phyloP scores from a whole-genome alignment of 2,113 vertebrate species.

The Typhlomys cinereus region DNA sequence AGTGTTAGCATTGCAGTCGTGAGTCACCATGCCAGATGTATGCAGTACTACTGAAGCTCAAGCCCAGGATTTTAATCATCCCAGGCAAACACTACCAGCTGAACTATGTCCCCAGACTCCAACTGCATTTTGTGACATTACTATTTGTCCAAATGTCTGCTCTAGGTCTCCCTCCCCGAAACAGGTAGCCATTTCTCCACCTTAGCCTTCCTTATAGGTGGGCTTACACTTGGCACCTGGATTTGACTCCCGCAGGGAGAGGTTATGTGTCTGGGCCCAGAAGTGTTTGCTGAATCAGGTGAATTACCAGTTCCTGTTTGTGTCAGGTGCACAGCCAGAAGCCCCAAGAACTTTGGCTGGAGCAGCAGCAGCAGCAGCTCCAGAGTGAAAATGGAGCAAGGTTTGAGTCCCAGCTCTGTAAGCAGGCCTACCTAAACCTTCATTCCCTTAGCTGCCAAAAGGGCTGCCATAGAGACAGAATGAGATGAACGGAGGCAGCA shows the following conservation, averaged over 20 bases:
- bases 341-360: not conserved
- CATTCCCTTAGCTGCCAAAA: not conserved
- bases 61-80: no score
- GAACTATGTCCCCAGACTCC: no score
- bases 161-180: not conserved
- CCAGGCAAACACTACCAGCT: no score
- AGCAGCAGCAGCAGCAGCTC: not conserved
- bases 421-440: not conserved
- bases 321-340: not conserved
- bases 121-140: not conserved
- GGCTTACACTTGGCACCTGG: not conserved
- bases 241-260: not conserved
- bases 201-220: not conserved
- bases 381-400: not conserved
- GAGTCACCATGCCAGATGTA: no score
- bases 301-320: not conserved
- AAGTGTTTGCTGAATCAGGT: not conserved
- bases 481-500: not conserved
- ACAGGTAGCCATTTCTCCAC: not conserved
- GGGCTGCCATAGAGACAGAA: not conserved
- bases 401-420: not conserved
- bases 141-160: not conserved
- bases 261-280: not conserved
- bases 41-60: no score
- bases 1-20: no score